Evolutionary conservation across 2,113 vertebrate genomes (phyloP).

Genomic region (Brachypteracias leptosomus): DNA sequence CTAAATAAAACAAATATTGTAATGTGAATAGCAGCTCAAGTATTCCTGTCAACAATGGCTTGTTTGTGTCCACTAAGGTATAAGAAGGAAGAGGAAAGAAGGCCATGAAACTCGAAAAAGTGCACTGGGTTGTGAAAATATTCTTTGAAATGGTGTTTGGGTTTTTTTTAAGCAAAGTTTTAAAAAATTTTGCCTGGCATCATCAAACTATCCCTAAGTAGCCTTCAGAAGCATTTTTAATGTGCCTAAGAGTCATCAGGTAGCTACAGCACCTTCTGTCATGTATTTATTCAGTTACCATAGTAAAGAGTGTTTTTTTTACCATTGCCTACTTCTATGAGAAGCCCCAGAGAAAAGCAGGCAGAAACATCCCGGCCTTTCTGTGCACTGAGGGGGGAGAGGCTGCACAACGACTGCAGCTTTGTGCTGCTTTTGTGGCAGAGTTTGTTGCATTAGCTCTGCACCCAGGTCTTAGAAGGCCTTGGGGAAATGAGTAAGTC

Average conservation of each 20-base stretch:
- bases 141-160: not conserved
- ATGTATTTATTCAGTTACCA: not conserved
- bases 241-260: not conserved
- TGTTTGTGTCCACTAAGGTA: not conserved
- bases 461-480: not conserved
- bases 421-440: not conserved
- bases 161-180: not conserved
- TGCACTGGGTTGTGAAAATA: not conserved
- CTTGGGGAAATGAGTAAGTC: not conserved
- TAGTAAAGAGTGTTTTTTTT: not conserved
- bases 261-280: not conserved
- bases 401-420: rapidly evolving
- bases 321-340: not conserved
- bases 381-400: not conserved
- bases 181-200: not conserved
- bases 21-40: not conserved
- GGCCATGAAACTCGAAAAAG: rapidly evolving
- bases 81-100: not conserved
- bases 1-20: not conserved
- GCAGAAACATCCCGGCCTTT: not conserved
- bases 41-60: not conserved
- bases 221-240: not conserved
- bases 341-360: not conserved
- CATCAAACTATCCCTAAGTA: not conserved
- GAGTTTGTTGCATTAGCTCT: not conserved